A percentile compares a stretch with the other conserved stretches of the same genome.
Conservation (phyloP, 2,888 invertebrate genomes). For the Apantesis nais region DNA sequence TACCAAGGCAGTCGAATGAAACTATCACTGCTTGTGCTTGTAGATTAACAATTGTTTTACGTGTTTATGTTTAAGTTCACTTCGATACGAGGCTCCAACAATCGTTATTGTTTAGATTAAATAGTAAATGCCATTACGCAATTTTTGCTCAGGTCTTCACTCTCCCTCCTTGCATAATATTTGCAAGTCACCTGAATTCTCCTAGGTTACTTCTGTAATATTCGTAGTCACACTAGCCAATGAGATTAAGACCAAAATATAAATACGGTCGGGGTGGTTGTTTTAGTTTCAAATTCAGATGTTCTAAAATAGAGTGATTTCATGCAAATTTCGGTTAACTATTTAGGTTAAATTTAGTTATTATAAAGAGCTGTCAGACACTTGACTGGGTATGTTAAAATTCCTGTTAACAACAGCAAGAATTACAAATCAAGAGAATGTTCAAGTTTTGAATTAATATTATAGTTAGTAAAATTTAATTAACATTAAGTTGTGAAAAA, state of each 20-base stretch:
- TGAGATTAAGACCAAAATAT: not conserved
- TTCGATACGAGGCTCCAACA: not conserved
- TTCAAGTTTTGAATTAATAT: not conserved
- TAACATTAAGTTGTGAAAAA: too few species aligned
- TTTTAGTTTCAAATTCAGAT: too few species aligned
- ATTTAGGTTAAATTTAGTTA: too few species aligned
- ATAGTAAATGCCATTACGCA: not conserved
- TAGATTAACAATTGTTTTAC: not conserved
- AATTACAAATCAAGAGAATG: not conserved
- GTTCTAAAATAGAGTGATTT: not conserved
- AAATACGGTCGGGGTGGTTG: too few species aligned
- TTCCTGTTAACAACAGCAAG: not conserved
- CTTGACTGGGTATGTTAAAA: not conserved
- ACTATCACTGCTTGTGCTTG: not conserved
- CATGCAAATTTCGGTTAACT: too few species aligned
- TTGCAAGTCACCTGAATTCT: not conserved
- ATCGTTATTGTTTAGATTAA: not conserved
- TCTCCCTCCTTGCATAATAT: too few species aligned
- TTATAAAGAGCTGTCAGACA: not conserved
- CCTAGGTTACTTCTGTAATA: not conserved
- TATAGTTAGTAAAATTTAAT: too few species aligned
- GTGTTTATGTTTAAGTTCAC: not conserved
- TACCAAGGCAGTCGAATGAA: too few species aligned
- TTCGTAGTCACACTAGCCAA: not conserved
- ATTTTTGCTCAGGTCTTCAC: not conserved